phyloP scores from a whole-genome alignment of 1,140 invertebrate species.

The Nymphalis io region DNA sequence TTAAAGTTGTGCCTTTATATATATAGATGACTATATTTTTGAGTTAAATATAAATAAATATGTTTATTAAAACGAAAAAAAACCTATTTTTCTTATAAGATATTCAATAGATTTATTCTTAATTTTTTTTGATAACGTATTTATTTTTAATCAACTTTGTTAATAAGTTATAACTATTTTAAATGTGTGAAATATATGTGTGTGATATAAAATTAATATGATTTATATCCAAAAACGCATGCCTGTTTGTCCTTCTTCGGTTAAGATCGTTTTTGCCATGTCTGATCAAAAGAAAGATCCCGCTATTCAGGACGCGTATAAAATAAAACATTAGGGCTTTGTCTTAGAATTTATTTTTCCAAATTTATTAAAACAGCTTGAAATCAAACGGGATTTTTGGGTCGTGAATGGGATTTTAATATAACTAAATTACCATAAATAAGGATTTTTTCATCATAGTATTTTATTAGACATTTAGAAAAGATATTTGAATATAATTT shows the following conservation, averaged over 20 bases:
- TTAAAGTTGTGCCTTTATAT: no score
- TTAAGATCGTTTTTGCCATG: conserved; percentile 34
- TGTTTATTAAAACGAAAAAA: no score
- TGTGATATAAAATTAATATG: background rate
- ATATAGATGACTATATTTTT: no score
- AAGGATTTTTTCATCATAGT: background rate
- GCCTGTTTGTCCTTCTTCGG: conserved; percentile 26
- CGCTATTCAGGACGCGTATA: conserved; percentile 17
- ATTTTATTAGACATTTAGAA: background rate
- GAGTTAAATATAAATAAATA: no score
- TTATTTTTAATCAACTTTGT: no score
- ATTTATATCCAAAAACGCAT: background rate
- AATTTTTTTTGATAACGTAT: no score
- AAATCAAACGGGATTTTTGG: background rate
- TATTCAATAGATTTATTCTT: no score
- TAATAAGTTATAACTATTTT: no score
- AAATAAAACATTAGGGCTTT: conserved; percentile 10
- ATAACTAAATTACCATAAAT: background rate
- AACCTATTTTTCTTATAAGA: no score
- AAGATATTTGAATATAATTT: background rate
- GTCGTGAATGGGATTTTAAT: conserved; percentile 39
- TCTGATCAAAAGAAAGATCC: conserved; percentile 36
- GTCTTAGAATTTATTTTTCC: conserved; percentile 20
- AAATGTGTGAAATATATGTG: no score
- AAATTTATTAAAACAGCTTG: background rate